phyloP scores from a whole-genome alignment of 2,888 invertebrate genomes.

The Athripsodes cinereus region DNA sequence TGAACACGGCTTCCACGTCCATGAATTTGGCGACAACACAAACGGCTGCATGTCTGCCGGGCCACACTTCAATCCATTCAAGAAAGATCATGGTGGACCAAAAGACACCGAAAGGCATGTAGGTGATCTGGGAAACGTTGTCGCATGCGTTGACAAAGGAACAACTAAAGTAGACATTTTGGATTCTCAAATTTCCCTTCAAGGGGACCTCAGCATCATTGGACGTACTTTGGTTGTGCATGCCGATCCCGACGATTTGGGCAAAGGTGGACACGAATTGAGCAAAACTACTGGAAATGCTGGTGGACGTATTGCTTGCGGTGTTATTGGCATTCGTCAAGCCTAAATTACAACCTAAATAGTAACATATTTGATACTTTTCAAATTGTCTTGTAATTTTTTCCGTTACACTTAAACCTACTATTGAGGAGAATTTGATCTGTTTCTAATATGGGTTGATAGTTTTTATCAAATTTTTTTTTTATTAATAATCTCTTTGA shows the following conservation, averaged over 20 bases:
- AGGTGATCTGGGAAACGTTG: conserved; percentile 87
- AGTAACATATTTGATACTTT: too few relatives aligned
- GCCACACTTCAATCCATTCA: conserved; percentile 83
- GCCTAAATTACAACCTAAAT: too few relatives aligned
- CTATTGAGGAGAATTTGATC: too few relatives aligned
- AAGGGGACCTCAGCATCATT: conserved; percentile 69
- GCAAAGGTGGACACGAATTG: conserved; percentile 86
- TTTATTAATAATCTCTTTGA: too few relatives aligned
- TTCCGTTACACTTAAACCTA: too few relatives aligned
- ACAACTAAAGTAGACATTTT: conserved; percentile 52
- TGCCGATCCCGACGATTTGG: conserved; percentile 89
- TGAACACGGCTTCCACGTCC: conserved; percentile 86
- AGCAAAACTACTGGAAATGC: conserved; percentile 94
- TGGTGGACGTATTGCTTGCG: conserved; percentile 83
- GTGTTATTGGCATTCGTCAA: conserved; percentile 68
- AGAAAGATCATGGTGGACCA: conserved; percentile 80
- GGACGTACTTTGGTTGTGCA: conserved; percentile 88
- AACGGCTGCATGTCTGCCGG: conserved; percentile 96
- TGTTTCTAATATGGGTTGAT: too few relatives aligned
- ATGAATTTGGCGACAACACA: conserved; percentile 94
- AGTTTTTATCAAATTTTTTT: too few relatives aligned
- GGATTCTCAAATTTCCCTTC: conserved; percentile 41
- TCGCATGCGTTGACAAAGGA: conserved; percentile 55
- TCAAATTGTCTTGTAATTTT: too few relatives aligned
- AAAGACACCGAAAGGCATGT: conserved; percentile 67